A percentile compares a stretch with the other conserved stretches of the same genome.
Evolutionary conservation across 2,888 invertebrate genomes (phyloP).

Genomic region (Lysandra coridon): DNA sequence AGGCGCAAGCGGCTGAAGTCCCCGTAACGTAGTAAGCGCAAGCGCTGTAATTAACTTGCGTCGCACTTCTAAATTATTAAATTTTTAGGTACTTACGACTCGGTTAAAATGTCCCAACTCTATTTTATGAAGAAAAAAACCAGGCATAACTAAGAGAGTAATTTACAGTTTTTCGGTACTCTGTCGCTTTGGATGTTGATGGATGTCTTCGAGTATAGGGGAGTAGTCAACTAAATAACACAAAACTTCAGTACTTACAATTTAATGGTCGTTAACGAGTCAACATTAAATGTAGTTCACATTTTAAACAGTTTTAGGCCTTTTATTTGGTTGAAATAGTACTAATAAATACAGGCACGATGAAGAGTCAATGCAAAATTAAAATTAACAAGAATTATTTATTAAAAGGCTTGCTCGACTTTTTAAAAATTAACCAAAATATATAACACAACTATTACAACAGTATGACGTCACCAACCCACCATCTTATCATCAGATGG

Average conservation of each 20-base stretch:
- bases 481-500: neutral
- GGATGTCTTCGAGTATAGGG: neutral
- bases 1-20: neutral
- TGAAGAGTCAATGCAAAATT: neutral
- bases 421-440: neutral
- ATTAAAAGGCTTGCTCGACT: neutral
- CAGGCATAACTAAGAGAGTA: no score
- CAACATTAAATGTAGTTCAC: constrained; percentile 13
- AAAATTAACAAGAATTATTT: neutral
- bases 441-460: neutral
- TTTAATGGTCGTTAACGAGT: constrained; percentile 29
- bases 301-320: constrained; percentile 21
- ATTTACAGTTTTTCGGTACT: no score
- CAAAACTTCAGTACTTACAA: neutral
- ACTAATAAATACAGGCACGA: neutral
- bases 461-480: neutral
- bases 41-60: neutral
- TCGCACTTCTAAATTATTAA: no score
- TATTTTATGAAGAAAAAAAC: no score
- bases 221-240: neutral
- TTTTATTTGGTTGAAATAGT: constrained; percentile 15
- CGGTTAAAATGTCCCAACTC: no score
- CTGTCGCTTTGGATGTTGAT: neutral
- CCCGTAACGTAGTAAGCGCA: neutral
- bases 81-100: no score